A percentile compares a stretch with the other conserved stretches of the same genome.
phyloP scores from a whole-genome alignment of 2,113 vertebrate species.

The Notarius quadriscutis region DNA sequence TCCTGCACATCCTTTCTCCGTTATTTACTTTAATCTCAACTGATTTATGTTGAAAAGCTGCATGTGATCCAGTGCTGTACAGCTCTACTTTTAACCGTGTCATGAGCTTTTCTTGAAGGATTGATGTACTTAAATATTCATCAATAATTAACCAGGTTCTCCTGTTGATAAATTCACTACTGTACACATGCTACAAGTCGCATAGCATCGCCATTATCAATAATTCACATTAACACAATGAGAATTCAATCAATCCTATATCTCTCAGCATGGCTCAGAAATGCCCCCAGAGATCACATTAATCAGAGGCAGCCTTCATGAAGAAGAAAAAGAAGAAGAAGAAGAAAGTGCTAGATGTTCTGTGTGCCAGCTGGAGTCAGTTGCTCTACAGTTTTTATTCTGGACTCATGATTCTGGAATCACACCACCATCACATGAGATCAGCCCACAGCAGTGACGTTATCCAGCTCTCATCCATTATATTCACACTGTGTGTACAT shows the following conservation, averaged over 20 bases:
- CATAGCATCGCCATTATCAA: not conserved
- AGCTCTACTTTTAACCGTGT: not conserved
- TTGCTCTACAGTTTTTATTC: not conserved
- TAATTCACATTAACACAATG: slow-evolving; percentile 31
- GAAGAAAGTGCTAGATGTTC: not conserved
- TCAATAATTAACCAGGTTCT: not conserved
- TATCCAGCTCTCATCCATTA: not conserved
- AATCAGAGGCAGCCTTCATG: not conserved
- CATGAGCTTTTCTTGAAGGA: not conserved
- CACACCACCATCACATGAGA: not conserved
- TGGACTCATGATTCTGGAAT: not conserved
- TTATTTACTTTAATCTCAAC: not conserved
- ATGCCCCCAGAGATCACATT: slow-evolving; percentile 1
- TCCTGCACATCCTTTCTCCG: too few relatives aligned
- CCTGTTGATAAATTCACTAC: slow-evolving; percentile 3
- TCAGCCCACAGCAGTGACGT: not conserved
- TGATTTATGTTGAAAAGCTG: not conserved
- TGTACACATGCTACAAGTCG: not conserved
- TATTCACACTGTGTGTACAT: not conserved
- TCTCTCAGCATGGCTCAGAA: not conserved
- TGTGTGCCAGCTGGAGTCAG: not conserved
- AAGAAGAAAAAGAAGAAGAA: not conserved
- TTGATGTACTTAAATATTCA: not conserved
- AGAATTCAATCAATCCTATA: slow-evolving; percentile 15
- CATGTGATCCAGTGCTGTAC: not conserved